Evolutionary conservation across 1,140 invertebrate genomes (phyloP).

Genomic region (Cydia splendana): DNA sequence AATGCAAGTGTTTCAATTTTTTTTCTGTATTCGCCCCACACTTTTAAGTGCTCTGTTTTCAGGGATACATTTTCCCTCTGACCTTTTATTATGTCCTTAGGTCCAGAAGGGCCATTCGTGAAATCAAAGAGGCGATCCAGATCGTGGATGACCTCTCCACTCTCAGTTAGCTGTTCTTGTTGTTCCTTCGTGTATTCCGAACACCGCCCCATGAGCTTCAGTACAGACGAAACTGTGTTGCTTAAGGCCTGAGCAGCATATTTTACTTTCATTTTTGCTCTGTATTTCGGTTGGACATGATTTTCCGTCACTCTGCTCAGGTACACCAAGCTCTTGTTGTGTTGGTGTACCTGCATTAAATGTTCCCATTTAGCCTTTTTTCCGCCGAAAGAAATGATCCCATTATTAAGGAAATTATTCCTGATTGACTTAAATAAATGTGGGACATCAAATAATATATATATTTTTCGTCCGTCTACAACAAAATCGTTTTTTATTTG

Average conservation of each 20-base stretch:
- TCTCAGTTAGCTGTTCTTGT: constrained; percentile 25
- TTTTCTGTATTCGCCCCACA: constrained; percentile 30
- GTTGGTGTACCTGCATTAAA: too few species aligned
- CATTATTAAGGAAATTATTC: too few species aligned
- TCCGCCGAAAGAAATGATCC: too few species aligned
- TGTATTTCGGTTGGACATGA: constrained; percentile 24
- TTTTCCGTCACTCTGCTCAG: too few species aligned
- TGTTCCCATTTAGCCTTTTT: too few species aligned
- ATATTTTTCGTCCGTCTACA: too few species aligned
- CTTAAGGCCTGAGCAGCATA: constrained; percentile 40
- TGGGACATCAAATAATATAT: too few species aligned
- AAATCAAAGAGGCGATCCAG: constrained; percentile 40
- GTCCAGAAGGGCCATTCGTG: constrained; percentile 40
- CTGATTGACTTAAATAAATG: too few species aligned
- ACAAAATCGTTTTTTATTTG: too few species aligned
- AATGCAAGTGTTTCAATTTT: constrained; percentile 13
- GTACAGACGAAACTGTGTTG: constrained; percentile 36
- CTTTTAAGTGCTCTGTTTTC: constrained; percentile 33
- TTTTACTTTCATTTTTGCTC: constrained; percentile 43
- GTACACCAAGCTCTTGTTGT: too few species aligned
- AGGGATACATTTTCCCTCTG: constrained; percentile 39
- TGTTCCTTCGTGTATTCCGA: too few species aligned
- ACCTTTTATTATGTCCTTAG: constrained; percentile 36
- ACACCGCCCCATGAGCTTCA: constrained; percentile 35
- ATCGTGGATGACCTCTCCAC: constrained; percentile 37